Percentiles rank a stretch among this genome's conserved stretches.
phyloP scores from a whole-genome alignment of 2,113 vertebrate genomes.

The Formicarius rufipectus region DNA sequence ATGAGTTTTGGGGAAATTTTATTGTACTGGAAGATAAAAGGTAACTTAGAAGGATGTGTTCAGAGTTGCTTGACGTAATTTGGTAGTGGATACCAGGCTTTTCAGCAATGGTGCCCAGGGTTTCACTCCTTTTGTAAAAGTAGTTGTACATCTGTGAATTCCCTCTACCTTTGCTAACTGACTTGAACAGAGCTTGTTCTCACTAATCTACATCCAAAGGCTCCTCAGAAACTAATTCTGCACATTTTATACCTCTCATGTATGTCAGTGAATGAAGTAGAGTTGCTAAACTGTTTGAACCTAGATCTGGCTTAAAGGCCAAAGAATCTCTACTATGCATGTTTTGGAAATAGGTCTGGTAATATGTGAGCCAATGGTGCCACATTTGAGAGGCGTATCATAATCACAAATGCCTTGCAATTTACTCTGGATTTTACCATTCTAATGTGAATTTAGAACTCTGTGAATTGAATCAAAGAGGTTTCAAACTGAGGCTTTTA shows the following conservation, averaged over 20 bases:
- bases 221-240: neutral
- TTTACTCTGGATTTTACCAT: neutral
- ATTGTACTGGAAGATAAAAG: neutral
- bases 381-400: neutral
- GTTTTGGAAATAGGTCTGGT: neutral
- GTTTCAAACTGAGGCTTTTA: neutral
- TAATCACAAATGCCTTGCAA: neutral
- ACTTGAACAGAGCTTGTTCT: neutral
- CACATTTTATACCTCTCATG: neutral
- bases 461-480: neutral
- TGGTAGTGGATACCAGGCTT: neutral
- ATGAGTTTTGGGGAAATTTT: neutral
- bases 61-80: neutral
- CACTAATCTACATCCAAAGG: neutral
- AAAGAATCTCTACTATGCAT: neutral
- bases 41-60: neutral
- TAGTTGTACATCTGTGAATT: neutral
- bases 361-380: neutral
- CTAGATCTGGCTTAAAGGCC: neutral
- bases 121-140: neutral
- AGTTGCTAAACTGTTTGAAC: neutral
- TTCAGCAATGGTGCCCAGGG: neutral
- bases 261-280: neutral
- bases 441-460: neutral
- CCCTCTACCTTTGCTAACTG: neutral